These are phyloP conservation scores for Phrynosoma blainvillii DNA, from an alignment of 2,113 vertebrate species.

Conservation along the genomic window DNA sequence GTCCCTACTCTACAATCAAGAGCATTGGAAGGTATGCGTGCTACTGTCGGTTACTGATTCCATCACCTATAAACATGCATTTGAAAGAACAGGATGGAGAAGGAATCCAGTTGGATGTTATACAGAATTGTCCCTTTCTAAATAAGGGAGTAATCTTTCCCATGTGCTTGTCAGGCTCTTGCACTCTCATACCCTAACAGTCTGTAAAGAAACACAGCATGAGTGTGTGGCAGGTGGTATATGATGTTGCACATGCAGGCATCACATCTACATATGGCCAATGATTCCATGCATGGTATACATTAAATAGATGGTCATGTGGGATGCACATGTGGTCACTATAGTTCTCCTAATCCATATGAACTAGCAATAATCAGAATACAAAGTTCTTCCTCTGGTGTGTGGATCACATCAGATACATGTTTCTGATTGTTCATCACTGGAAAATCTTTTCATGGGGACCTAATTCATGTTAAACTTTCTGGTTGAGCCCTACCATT, in stretches of 20 bases:
- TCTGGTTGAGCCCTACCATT: not conserved
- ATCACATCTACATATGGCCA: not conserved
- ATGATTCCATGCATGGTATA: not conserved
- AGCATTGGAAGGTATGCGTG: no score
- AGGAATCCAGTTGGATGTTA: not conserved
- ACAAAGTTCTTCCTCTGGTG: not conserved
- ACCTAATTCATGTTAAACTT: not conserved
- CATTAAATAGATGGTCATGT: not conserved
- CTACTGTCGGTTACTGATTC: not conserved
- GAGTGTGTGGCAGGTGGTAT: not conserved
- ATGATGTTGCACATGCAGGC: not conserved
- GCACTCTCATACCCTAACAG: not conserved
- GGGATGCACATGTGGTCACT: not conserved
- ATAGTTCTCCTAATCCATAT: not conserved
- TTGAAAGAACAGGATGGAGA: not conserved
- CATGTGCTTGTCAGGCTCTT: constrained; percentile 7
- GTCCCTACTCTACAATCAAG: no score
- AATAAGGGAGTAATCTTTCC: constrained; percentile 9
- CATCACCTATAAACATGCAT: not conserved
- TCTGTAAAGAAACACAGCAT: not conserved
- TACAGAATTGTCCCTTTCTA: not conserved
- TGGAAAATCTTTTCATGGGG: not conserved
- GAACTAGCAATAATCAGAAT: not conserved
- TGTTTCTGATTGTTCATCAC: not conserved
- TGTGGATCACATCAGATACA: not conserved